Evolutionary conservation across 53 echinoderm and acorn worm species (phyloP).

Genomic region (Antedon mediterranea): DNA sequence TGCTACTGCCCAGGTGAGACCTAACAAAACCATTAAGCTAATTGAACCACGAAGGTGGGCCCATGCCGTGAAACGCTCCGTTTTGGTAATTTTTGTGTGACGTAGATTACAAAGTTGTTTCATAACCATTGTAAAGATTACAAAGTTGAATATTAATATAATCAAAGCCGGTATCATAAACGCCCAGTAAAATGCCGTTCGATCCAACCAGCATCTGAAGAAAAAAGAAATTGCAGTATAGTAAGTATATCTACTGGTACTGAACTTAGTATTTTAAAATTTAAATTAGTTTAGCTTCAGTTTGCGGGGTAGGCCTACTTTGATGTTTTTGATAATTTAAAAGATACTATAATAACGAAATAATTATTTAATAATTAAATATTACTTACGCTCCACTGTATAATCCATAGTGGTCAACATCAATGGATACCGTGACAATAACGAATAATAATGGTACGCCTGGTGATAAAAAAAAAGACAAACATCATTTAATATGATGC

Average conservation of each 20-base stretch:
- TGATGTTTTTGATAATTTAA: too few species aligned
- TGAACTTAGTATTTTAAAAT: too few species aligned
- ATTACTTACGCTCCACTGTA: conserved; percentile 50
- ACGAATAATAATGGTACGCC: conserved; percentile 74
- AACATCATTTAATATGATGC: too few species aligned
- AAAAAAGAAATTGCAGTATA: neutral
- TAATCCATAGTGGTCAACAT: conserved; percentile 52
- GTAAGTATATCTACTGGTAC: too few species aligned
- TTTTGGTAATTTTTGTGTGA: conserved; percentile 37
- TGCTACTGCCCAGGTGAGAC: conserved; percentile 76
- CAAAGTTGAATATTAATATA: conserved; percentile 66
- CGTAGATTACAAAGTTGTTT: conserved; percentile 62
- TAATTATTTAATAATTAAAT: neutral
- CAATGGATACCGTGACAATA: conserved; percentile 35
- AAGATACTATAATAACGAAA: too few species aligned
- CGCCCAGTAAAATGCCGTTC: conserved; percentile 49
- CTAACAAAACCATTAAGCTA: conserved; percentile 68
- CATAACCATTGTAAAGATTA: conserved; percentile 61
- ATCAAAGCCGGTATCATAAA: conserved; percentile 58
- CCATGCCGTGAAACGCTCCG: conserved; percentile 45
- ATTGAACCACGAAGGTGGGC: conserved; percentile 69
- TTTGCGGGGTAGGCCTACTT: too few species aligned
- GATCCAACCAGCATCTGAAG: conserved; percentile 61
- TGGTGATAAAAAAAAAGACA: conserved; percentile 8
- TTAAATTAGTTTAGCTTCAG: too few species aligned